These are phyloP conservation scores for Holothuria scabra DNA, from an alignment of 53 echinoderm and acorn worm genomes.

Conservation along the genomic window DNA sequence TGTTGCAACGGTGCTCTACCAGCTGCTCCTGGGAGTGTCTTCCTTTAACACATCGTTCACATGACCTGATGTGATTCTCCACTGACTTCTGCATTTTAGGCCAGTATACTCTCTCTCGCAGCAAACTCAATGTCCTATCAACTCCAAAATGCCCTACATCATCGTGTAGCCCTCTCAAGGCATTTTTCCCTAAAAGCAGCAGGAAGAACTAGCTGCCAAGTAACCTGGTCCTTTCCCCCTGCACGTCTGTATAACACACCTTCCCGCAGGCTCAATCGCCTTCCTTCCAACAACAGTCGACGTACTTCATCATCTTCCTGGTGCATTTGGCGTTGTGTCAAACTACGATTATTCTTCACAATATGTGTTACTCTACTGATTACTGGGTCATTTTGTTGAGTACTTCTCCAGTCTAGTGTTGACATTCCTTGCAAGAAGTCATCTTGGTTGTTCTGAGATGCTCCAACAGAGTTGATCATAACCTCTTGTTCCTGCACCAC, in stretches of 20 bases:
- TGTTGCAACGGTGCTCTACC: constrained; percentile 43
- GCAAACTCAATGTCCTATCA: constrained; percentile 38
- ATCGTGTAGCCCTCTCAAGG: constrained; percentile 48
- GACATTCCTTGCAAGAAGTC: not conserved
- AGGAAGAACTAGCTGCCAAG: constrained; percentile 44
- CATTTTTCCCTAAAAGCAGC: not conserved
- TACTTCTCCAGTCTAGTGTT: not conserved
- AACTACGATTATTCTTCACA: not conserved
- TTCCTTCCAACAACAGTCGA: constrained; percentile 33
- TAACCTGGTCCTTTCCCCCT: not conserved
- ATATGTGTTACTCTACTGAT: constrained; percentile 3
- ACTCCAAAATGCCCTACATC: constrained; percentile 60
- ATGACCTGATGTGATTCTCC: constrained; percentile 38
- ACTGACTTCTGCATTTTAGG: constrained; percentile 33
- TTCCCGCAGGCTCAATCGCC: not conserved
- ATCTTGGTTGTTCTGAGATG: not conserved
- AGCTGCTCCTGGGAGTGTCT: not conserved
- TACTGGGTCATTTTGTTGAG: not conserved
- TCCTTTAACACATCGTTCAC: constrained; percentile 38
- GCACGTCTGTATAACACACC: too few relatives aligned
- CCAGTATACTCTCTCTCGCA: constrained; percentile 47
- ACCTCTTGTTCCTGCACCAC: not conserved
- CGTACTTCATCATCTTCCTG: constrained; percentile 18
- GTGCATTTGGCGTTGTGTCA: not conserved
- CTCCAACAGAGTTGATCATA: not conserved